These are phyloP conservation scores for Leptocoma aspasia DNA, from an alignment of 2,113 vertebrate genomes.

Conservation along the genomic window DNA sequence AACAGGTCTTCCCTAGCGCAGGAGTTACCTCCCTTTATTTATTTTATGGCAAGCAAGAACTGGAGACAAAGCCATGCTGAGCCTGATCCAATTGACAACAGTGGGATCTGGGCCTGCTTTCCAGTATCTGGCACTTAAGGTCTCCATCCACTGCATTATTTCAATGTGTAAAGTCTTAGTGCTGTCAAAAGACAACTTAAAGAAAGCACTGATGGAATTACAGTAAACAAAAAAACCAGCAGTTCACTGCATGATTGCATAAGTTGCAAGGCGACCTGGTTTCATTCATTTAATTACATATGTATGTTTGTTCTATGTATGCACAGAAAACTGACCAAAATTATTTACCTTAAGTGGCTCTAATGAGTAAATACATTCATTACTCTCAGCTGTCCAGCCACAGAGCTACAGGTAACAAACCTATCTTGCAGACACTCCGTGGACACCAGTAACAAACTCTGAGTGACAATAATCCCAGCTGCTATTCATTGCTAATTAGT, in stretches of 20 bases:
- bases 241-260: neutral
- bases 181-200: neutral
- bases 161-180: neutral
- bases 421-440: neutral
- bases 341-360: conserved; percentile 17
- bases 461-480: neutral
- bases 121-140: neutral
- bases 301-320: neutral
- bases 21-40: neutral
- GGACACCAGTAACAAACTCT: neutral
- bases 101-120: neutral
- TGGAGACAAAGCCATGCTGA: neutral
- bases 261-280: conserved; percentile 11
- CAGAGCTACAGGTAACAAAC: neutral
- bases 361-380: conserved; percentile 19
- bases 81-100: neutral
- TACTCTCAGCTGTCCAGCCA: conserved; percentile 13
- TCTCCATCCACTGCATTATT: neutral
- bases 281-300: conserved; percentile 24
- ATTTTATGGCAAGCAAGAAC: neutral
- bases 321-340: conserved; percentile 7
- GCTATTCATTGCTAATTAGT: conserved; percentile 1
- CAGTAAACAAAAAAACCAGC: neutral
- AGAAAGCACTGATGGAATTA: conserved; percentile 13
- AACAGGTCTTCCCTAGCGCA: neutral